Conservation (phyloP, 2,113 vertebrate genomes). For the Motacilla alba region DNA sequence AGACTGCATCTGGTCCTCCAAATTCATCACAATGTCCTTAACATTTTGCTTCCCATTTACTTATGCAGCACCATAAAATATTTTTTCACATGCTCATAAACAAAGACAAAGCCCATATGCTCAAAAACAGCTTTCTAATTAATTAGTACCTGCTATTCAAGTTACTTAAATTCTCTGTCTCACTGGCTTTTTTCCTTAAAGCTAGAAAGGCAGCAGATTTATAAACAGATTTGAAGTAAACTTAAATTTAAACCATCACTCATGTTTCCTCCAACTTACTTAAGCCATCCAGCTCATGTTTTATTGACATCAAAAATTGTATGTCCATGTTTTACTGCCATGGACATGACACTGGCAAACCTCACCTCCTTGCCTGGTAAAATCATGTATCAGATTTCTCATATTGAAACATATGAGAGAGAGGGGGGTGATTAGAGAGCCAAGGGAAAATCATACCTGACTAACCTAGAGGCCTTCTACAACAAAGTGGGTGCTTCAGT, state of each 20-base stretch:
- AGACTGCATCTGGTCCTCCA: neutral
- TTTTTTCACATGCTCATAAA: neutral
- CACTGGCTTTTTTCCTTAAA: neutral
- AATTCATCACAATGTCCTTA: neutral
- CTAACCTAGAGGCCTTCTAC: neutral
- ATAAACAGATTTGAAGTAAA: neutral
- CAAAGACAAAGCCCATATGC: neutral
- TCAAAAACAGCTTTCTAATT: neutral
- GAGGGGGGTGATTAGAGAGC: neutral
- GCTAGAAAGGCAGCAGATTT: neutral
- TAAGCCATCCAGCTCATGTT: neutral
- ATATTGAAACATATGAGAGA: neutral
- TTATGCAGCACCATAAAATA: neutral
- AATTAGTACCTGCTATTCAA: neutral
- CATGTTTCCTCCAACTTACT: neutral
- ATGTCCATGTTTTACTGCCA: neutral
- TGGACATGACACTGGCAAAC: neutral
- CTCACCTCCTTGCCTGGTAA: neutral
- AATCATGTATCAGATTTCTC: neutral
- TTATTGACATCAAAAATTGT: neutral
- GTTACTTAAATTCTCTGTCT: neutral
- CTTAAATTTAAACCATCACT: neutral
- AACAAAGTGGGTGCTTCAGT: rapidly evolving
- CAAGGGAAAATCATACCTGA: neutral
- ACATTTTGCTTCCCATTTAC: neutral